These are phyloP conservation scores for Stenotaenia linearis DNA, from an alignment of 2,888 invertebrate genomes.

Conservation along the genomic window DNA sequence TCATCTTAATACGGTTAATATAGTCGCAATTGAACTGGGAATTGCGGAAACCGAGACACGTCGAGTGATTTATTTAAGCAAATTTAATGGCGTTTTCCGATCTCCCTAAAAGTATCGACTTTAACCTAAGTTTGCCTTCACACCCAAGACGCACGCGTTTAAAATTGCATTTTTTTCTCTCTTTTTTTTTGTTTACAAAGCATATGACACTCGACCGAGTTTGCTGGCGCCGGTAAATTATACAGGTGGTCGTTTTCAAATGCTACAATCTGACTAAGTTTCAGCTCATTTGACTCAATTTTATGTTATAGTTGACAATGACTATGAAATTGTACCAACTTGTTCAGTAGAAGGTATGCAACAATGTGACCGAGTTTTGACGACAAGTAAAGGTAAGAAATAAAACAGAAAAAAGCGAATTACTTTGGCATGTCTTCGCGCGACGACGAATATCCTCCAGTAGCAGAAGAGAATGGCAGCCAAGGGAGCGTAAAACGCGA, in stretches of 20 bases:
- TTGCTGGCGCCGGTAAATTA: neutral
- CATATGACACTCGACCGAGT: neutral
- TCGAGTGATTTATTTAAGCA: neutral
- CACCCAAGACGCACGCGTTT: neutral
- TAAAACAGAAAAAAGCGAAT: neutral
- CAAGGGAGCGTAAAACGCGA: slow-evolving; percentile 90
- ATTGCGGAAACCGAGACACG: neutral
- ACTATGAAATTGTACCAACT: too few relatives aligned
- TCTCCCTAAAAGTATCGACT: neutral
- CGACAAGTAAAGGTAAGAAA: neutral
- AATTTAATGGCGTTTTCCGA: neutral
- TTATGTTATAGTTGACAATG: too few relatives aligned
- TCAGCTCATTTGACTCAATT: too few relatives aligned
- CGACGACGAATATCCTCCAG: slow-evolving; percentile 75
- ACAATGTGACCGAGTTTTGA: too few relatives aligned
- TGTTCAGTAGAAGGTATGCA: too few relatives aligned
- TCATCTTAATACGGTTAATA: neutral
- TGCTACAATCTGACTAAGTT: too few relatives aligned
- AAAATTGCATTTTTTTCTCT: neutral
- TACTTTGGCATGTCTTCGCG: slow-evolving; percentile 35
- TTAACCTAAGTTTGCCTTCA: neutral
- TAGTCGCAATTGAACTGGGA: neutral
- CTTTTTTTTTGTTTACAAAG: neutral
- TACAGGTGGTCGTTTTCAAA: neutral
- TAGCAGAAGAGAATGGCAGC: slow-evolving; percentile 97